These are phyloP conservation scores for Philereme vetulata DNA, from an alignment of 2,888 invertebrate genomes.

Conservation along the genomic window DNA sequence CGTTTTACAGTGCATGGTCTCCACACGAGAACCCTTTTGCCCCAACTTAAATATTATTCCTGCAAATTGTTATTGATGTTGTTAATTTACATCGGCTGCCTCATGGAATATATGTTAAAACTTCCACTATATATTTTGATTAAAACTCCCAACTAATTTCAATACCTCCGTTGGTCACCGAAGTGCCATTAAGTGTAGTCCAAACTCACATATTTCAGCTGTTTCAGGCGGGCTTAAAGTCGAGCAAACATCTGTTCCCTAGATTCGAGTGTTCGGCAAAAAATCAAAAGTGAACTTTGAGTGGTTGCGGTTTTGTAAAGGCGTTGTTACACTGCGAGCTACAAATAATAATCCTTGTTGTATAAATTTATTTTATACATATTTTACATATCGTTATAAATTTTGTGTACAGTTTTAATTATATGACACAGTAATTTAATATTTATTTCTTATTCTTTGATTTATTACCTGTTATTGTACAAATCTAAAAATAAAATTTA, in stretches of 20 bases:
- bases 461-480: no score
- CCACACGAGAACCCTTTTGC: no score
- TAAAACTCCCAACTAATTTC: constrained; percentile 15
- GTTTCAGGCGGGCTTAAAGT: constrained; percentile 24
- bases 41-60: no score
- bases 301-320: constrained; percentile 26
- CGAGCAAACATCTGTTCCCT: constrained; percentile 32
- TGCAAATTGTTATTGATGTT: no score
- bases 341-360: no score
- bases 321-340: constrained; percentile 11
- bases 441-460: no score
- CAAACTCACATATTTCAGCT: constrained; percentile 35
- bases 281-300: constrained; percentile 37
- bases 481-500: no score
- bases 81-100: neutral
- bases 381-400: no score
- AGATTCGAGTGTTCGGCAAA: constrained; percentile 27
- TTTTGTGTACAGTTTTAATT: no score
- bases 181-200: constrained; percentile 21
- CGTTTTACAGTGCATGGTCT: no score
- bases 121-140: constrained; percentile 14
- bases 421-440: no score
- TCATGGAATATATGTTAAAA: neutral
- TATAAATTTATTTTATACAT: no score
- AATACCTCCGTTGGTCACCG: constrained; percentile 20